Evolutionary conservation across 2,888 invertebrate genomes (phyloP), one percentile per base, ranked within the genome.

Genomic region (Himalopsyche anomala): DNA sequence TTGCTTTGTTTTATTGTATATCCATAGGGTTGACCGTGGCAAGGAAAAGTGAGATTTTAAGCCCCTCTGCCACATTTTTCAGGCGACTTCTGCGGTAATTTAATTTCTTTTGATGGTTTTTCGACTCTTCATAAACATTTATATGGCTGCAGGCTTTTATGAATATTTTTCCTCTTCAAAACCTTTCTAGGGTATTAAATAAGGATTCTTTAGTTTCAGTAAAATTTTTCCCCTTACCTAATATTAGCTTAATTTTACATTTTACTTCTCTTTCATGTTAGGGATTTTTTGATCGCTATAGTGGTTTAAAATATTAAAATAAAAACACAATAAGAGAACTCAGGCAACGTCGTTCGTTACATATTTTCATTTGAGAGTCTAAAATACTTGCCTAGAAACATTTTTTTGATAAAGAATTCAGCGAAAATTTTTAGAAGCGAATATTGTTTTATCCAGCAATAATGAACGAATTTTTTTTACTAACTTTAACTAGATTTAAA

Each of bases 1-100:
- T 85, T 85, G 83, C 51, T 79, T 83, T 83, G 83, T 83, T 84
- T 84, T 38, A 40, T 36, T 84, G 69, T 84, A 54, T 80, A 79
- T 55, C 79, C 74, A 54, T 17, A 36, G 84, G 51, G 79, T 79
- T 51, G 51, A 51, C 51, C 45, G 28, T 40, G 28, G 80, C n/a
- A 51, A 4, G 15, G 51, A 51, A 51, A 3, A 51, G 51, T 8
- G 38, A 74, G 28, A 74, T 74, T 36, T 74, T 74, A 74, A 74
- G 74, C 74, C 36, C 56, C 45, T n/a, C 36, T 36, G 82, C 36
- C 55, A 36, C 55, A 82, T 82, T 82, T 82, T 54, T 74, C 38
- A 38, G 38, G 15, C 28, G 42, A n/a, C 28, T 62, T 56, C 69
- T 40, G 62, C 28, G 69, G 83, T 83, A 40, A 83, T 69, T 80